These are phyloP conservation scores for Cetonia aurata DNA, from an alignment of 2,888 invertebrate genomes.

Conservation along the genomic window DNA sequence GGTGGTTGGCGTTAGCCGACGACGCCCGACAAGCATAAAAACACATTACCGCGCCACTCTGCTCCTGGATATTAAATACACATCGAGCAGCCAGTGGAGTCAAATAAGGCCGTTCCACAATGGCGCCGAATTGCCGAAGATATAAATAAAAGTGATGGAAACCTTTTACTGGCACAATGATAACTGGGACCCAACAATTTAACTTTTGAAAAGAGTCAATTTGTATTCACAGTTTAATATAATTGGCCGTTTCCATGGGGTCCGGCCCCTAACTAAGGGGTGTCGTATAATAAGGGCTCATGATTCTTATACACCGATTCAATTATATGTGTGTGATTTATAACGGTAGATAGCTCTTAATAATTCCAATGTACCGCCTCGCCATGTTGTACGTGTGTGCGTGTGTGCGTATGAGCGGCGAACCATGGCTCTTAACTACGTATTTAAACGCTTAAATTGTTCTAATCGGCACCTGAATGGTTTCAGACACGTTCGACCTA, in stretches of 20 bases:
- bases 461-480: neutral
- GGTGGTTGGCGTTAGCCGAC: no score
- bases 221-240: slow-evolving; percentile 63
- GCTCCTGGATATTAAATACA: slow-evolving; percentile 44
- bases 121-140: slow-evolving; percentile 48
- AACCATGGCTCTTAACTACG: neutral
- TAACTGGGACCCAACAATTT: slow-evolving; percentile 64
- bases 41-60: slow-evolving; percentile 12
- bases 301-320: slow-evolving; percentile 61
- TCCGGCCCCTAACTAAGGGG: slow-evolving; percentile 53
- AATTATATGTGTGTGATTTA: slow-evolving; percentile 63
- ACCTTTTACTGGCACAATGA: slow-evolving; percentile 54
- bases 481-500: neutral
- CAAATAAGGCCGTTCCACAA: slow-evolving; percentile 49
- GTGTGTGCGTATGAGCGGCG: no score
- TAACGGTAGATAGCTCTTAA: slow-evolving; percentile 61
- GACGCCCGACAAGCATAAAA: no score
- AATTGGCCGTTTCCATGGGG: slow-evolving; percentile 57
- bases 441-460: slow-evolving; percentile 20
- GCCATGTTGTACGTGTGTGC: neutral
- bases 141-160: slow-evolving; percentile 52
- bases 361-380: slow-evolving; percentile 55
- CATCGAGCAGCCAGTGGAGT: slow-evolving; percentile 40
- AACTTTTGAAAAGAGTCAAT: slow-evolving; percentile 65
- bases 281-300: slow-evolving; percentile 62